A percentile compares a stretch with the other conserved stretches of the same genome.
phyloP scores from a whole-genome alignment of 2,113 vertebrate species.

The Thamnophis sirtalis region DNA sequence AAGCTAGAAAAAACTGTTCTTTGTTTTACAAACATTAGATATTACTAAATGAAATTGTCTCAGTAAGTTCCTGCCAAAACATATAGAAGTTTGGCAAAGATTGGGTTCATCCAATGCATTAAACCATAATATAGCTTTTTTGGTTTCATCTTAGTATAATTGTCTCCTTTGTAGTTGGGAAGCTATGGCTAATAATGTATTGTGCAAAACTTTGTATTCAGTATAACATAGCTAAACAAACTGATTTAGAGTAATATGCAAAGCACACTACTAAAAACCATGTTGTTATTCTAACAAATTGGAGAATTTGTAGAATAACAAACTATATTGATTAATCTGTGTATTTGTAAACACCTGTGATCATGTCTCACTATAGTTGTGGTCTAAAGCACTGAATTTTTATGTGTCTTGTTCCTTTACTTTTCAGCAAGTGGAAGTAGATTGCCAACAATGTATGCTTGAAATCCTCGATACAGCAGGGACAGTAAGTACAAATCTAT shows the following conservation, averaged over 20 bases:
- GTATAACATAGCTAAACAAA: background rate
- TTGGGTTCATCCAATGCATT: background rate
- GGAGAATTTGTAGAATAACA: background rate
- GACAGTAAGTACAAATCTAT: constrained; percentile 78
- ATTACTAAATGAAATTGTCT: background rate
- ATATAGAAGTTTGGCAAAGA: background rate
- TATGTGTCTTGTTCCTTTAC: constrained; percentile 15
- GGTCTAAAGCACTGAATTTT: background rate
- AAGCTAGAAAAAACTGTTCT: background rate
- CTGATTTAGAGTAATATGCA: background rate
- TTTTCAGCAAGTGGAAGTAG: constrained; percentile 96
- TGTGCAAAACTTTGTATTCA: background rate
- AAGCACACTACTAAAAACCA: background rate
- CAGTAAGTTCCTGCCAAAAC: background rate
- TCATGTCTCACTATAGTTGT: background rate
- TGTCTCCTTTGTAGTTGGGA: background rate
- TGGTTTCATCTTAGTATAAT: background rate
- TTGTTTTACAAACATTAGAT: background rate
- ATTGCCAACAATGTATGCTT: constrained; percentile 98
- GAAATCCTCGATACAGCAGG: constrained; percentile 99
- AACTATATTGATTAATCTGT: background rate
- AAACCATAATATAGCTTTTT: background rate
- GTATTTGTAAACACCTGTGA: background rate
- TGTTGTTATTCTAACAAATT: background rate
- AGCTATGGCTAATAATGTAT: background rate